Evolutionary conservation across 2,113 vertebrate genomes (phyloP).

Genomic region (Gallinago jamesoni): DNA sequence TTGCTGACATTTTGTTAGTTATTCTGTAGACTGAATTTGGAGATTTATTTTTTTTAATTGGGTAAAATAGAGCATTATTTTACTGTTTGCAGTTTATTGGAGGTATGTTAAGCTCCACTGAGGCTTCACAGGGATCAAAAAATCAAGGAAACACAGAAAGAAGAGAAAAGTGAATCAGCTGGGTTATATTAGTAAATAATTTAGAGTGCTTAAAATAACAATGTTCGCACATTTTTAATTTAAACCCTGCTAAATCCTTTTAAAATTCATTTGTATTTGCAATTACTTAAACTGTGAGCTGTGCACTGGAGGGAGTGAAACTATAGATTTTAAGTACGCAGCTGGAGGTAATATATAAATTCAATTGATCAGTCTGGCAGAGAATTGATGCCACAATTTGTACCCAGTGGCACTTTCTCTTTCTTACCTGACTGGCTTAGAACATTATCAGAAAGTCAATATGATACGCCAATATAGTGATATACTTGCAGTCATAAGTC

Average conservation of each 20-base stretch:
- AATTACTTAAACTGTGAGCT: conserved; percentile 75
- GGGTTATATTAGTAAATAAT: conserved; percentile 74
- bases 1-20: not conserved
- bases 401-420: conserved; percentile 80
- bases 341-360: conserved; percentile 85
- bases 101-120: not conserved
- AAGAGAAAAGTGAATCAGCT: conserved; percentile 22
- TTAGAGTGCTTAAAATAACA: conserved; percentile 75
- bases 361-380: conserved; percentile 84
- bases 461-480: conserved; percentile 76
- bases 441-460: conserved; percentile 86
- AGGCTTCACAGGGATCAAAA: not conserved
- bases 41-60: not conserved
- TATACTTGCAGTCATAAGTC: conserved; percentile 72
- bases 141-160: conserved; percentile 33
- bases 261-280: conserved; percentile 77
- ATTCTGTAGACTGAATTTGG: not conserved
- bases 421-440: conserved; percentile 76
- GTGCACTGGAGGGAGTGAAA: conserved; percentile 70
- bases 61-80: not conserved
- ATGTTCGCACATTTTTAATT: conserved; percentile 77
- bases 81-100: not conserved
- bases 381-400: conserved; percentile 84
- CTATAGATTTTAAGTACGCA: conserved; percentile 77
- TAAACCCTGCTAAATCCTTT: conserved; percentile 70